Base-by-base conservation (phyloP, 2,888 invertebrate genomes). In the Brachylomia viminalis region DNA sequence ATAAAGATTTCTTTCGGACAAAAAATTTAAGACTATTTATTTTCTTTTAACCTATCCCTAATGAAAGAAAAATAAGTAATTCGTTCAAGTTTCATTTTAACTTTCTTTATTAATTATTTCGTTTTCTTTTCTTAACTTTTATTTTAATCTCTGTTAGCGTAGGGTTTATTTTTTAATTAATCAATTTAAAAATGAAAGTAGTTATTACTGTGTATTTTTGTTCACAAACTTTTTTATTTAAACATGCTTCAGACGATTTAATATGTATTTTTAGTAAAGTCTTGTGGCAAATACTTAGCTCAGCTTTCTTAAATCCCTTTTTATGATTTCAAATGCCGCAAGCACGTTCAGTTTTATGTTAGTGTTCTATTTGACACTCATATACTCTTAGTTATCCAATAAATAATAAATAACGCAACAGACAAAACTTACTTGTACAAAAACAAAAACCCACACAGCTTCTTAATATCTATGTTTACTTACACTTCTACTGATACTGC, bases 41-140 rank as follows among this genome's bases (percentile, higher is more conserved):
- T 75, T 74, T 33, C 68, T 65, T 80, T 54, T 17, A 66, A 68
- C 23, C 38, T 49, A 61, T 56, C 7, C n/a, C 1, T 68, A 58
- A 81, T 62, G 73, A 82, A 83, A 85, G 86, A 66, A 82, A 77
- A 82, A 74, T 72, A 76, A 73, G 71, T 58, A 56, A 68, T 83
- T 74, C 61, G 20, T 65, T 68, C 0, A 52, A 80, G 42, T 76
- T 71, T 65, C 0, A 27, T 77, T 77, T 62, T 23, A 67, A 68
- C 27, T 74, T 81, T 68, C 47, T 42, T 71, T 73, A 47, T 68
- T 72, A 59, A 65, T 76, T 45, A 38, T 64, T 74, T 52, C 20
- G 23, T 71, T 71, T 81, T 56, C 27, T 38, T 62, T 54, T 23
- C 17, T 49, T 54, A 54, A 13, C 33, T 58, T 54, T 45, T 33